These are phyloP conservation scores for Sthenelais limicola DNA, from an alignment of 2,888 invertebrate genomes.

Conservation along the genomic window DNA sequence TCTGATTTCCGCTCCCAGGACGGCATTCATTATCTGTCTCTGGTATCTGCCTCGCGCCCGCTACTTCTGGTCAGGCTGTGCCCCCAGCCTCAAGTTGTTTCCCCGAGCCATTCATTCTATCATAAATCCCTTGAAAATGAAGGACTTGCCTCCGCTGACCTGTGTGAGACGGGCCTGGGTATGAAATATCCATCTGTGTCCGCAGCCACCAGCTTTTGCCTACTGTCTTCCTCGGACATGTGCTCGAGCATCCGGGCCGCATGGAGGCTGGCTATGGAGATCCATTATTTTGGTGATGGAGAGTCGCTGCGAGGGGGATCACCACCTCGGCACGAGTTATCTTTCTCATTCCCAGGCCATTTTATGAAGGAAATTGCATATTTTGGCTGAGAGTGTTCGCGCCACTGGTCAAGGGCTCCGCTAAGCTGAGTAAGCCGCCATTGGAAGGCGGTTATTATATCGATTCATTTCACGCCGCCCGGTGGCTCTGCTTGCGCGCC, in stretches of 20 bases:
- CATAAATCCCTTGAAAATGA: conserved; percentile 38
- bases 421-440: conserved; percentile 24
- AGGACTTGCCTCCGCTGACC: not conserved
- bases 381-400: conserved; percentile 4
- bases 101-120: too few relatives aligned
- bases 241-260: not conserved
- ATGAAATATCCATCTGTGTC: conserved; percentile 6
- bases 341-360: conserved; percentile 36
- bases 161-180: not conserved
- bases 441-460: conserved; percentile 31
- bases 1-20: too few relatives aligned
- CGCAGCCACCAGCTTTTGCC: not conserved
- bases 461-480: conserved; percentile 29
- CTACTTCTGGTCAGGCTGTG: too few relatives aligned
- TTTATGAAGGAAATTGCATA: conserved; percentile 40
- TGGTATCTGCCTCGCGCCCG: too few relatives aligned
- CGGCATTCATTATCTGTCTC: too few relatives aligned
- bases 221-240: not conserved
- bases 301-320: conserved; percentile 10
- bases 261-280: not conserved
- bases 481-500: too few relatives aligned
- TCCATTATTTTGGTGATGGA: not conserved
- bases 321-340: conserved; percentile 4
- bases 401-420: not conserved
- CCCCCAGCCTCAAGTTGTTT: too few relatives aligned